Conservation (phyloP, 2,888 invertebrate genomes). For the Eurytoma californica region DNA sequence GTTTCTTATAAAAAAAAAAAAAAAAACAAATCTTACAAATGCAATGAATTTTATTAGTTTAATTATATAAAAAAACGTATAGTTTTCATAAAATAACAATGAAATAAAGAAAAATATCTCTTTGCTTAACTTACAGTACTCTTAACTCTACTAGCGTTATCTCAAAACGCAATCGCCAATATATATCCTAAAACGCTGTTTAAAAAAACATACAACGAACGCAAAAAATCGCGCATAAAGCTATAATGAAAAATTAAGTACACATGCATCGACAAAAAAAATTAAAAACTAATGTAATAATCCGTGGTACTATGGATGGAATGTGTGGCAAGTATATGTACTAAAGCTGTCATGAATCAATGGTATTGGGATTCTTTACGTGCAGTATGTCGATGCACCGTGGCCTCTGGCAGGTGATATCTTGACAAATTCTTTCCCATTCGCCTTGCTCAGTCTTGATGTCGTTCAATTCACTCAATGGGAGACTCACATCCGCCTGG, state of each 20-base stretch:
- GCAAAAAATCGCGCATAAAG: neutral
- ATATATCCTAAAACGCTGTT: too few species aligned
- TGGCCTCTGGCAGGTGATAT: neutral
- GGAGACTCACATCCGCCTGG: constrained; percentile 54
- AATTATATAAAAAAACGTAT: too few species aligned
- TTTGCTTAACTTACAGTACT: too few species aligned
- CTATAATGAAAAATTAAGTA: constrained; percentile 30
- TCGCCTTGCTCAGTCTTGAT: constrained; percentile 44
- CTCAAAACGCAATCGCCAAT: too few species aligned
- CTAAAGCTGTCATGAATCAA: neutral
- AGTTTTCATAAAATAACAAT: too few species aligned
- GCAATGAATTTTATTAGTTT: too few species aligned
- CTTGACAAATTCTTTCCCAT: constrained; percentile 11
- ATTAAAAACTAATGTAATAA: neutral
- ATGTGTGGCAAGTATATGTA: neutral
- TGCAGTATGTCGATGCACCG: constrained; percentile 24
- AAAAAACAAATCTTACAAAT: too few species aligned
- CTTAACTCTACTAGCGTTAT: too few species aligned
- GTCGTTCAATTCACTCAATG: constrained; percentile 57
- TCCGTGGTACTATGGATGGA: neutral
- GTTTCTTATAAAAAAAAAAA: too few species aligned
- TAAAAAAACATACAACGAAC: too few species aligned
- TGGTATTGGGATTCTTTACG: constrained; percentile 34
- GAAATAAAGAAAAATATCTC: too few species aligned
- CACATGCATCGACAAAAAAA: constrained; percentile 15